Evolutionary conservation across 1,140 invertebrate species (phyloP).

Genomic region (Gerris buenoi): DNA sequence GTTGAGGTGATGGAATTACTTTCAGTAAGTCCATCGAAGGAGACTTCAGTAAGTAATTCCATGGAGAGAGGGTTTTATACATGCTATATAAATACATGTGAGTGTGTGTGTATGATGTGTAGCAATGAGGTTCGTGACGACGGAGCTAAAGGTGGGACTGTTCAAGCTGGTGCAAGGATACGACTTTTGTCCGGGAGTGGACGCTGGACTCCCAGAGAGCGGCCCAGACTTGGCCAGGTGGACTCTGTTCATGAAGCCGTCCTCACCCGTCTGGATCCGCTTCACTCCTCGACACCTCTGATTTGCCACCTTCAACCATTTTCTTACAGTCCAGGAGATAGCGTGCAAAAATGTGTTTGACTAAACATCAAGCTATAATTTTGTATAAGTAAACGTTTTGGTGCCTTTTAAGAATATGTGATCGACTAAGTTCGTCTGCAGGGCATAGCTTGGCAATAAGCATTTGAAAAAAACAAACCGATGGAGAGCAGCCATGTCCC

Average conservation of each 20-base stretch:
- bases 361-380: too few relatives aligned
- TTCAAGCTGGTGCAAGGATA: neutral
- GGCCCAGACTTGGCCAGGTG: neutral
- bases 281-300: too few relatives aligned
- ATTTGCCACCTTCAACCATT: too few relatives aligned
- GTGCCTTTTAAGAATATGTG: too few relatives aligned
- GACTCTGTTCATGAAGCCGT: neutral
- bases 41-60: neutral
- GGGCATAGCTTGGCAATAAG: too few relatives aligned
- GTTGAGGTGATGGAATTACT: neutral
- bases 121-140: neutral
- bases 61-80: neutral
- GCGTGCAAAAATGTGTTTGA: too few relatives aligned
- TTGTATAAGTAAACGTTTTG: too few relatives aligned
- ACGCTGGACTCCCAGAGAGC: neutral
- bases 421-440: too few relatives aligned
- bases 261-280: neutral
- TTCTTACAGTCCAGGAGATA: too few relatives aligned
- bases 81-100: neutral
- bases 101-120: neutral
- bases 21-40: neutral
- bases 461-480: too few relatives aligned
- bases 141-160: neutral
- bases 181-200: neutral
- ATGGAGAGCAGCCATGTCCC: too few relatives aligned